These are phyloP conservation scores for Neelides sp. DNA, from an alignment of 1,140 invertebrate species.

Conservation along the genomic window DNA sequence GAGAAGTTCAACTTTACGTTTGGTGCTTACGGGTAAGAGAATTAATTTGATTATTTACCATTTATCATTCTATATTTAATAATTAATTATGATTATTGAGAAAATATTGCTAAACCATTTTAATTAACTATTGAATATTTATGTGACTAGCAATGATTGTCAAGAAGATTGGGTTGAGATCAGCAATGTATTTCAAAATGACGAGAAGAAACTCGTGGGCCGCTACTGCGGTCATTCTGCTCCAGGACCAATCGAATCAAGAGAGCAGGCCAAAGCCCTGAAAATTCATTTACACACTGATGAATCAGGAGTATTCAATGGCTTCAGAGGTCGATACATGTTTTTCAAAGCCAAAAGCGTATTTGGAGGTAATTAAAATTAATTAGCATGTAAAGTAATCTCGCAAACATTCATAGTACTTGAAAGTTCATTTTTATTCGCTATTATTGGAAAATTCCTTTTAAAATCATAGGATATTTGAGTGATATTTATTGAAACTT, in stretches of 20 bases:
- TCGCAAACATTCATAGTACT: neutral
- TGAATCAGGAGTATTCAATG: slow-evolving; percentile 65
- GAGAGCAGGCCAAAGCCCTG: slow-evolving; percentile 64
- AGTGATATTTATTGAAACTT: slow-evolving; percentile 2
- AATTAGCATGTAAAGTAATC: neutral
- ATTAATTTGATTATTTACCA: too few species aligned
- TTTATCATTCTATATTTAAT: too few species aligned
- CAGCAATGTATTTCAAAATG: slow-evolving; percentile 69
- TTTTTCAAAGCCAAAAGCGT: slow-evolving; percentile 75
- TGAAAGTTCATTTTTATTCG: neutral
- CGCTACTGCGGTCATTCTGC: slow-evolving; percentile 40
- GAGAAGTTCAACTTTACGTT: slow-evolving; percentile 43
- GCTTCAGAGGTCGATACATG: slow-evolving; percentile 77
- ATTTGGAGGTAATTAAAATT: slow-evolving; percentile 50
- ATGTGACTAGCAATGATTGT: slow-evolving; percentile 41
- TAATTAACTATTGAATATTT: too few species aligned
- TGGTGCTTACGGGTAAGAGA: slow-evolving; percentile 45
- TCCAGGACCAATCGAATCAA: slow-evolving; percentile 71
- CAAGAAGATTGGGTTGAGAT: slow-evolving; percentile 87
- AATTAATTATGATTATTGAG: too few species aligned
- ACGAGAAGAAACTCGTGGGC: slow-evolving; percentile 65
- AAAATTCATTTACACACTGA: slow-evolving; percentile 75
- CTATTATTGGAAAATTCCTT: neutral
- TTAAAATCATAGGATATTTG: neutral
- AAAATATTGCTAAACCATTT: too few species aligned